Evolutionary conservation across 2,113 vertebrate genomes (phyloP), one percentile per base, ranked within the genome.

Genomic region (Phrynocephalus versicolor): DNA sequence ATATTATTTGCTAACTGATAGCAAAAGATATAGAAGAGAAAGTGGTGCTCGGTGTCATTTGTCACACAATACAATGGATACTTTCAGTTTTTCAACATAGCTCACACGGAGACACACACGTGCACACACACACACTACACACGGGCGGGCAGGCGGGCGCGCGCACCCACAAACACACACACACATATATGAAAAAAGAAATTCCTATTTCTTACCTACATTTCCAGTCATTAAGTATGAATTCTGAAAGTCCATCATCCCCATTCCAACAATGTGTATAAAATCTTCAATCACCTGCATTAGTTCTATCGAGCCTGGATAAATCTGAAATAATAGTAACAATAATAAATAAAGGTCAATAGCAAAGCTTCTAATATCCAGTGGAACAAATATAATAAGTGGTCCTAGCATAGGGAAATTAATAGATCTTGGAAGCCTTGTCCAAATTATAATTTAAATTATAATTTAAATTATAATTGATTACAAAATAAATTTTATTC

Each of bases 261-360:
- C 98, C 96, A 99, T 95, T 94, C 98, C 99, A 92, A 99, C 98
- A 93, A 99, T 98, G 96, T 99, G 98, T 96, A 99, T 99, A 97
- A 99, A 99, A 94, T 99, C 99, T 97, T 99, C 99, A 92, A 99
- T 99, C 96, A 99, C 98, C 97, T 99, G 98, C 98, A 99, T 99
- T 95, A 99, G 97, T 92, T 99, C 98, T 96, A 99, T 97, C 0
- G 99, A 98, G 57, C 98, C 99, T 0, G 98, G 99, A 90, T 99
- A 99, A 94, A 99, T 98, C 99, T 99, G 95, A 58, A 74, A n/a
- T n/a, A n/a, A n/a, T n/a, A n/a, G n/a, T n/a, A 55, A 45, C 14
- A 19, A 3, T 39, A 69, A 88, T 23, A 94, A 95, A 88, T n/a
- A 87, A 93, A 95, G 27, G 64, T 88, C 57, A 94, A 92, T 18